phyloP scores from a whole-genome alignment of 1,140 invertebrate genomes.

The Aphidius ervi region DNA sequence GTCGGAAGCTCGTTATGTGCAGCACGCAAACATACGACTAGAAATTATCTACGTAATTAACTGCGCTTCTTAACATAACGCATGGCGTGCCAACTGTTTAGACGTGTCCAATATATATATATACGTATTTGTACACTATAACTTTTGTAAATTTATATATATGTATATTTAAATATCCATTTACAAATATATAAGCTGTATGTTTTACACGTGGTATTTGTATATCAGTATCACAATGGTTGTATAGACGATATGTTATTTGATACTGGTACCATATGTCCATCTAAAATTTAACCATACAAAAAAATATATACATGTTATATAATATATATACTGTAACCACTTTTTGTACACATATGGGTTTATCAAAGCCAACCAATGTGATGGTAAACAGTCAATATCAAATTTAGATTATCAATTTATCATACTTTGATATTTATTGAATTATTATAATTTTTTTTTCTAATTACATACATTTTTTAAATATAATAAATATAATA shows the following conservation, averaged over 20 bases:
- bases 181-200: conserved; percentile 33
- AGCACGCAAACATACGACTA: conserved; percentile 51
- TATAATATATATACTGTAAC: too few relatives aligned
- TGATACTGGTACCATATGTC: conserved; percentile 49
- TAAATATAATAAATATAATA: too few relatives aligned
- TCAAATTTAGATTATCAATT: too few relatives aligned
- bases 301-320: too few relatives aligned
- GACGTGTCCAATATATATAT: conserved; percentile 36
- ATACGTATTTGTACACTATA: conserved; percentile 22
- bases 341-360: too few relatives aligned
- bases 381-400: too few relatives aligned
- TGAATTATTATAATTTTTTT: too few relatives aligned
- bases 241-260: conserved; percentile 48
- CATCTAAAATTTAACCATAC: too few relatives aligned
- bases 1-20: conserved; percentile 51
- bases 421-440: too few relatives aligned
- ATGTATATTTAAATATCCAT: conserved; percentile 7
- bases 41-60: conserved; percentile 56
- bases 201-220: background rate
- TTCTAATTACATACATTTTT: too few relatives aligned
- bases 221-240: conserved; percentile 17
- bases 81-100: conserved; percentile 50
- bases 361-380: too few relatives aligned
- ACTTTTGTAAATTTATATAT: background rate
- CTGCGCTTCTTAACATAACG: conserved; percentile 54